A percentile compares a stretch with the other conserved stretches of the same genome.
phyloP scores from a whole-genome alignment of 2,888 invertebrate species.

The Balanococcus diminutus region DNA sequence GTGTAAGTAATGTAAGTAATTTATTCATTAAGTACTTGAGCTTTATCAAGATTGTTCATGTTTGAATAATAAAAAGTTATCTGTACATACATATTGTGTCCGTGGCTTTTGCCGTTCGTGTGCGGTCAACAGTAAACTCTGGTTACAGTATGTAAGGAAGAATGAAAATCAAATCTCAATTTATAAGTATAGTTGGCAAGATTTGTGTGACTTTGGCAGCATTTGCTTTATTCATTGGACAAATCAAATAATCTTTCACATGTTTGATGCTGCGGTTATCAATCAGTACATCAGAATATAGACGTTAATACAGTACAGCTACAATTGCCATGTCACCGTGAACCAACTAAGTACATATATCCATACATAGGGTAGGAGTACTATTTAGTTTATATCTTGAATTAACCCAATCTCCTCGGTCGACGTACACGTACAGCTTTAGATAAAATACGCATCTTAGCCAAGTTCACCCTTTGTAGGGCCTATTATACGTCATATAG shows the following conservation, averaged over 20 bases:
- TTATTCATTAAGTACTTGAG: too few species aligned
- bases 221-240: background rate
- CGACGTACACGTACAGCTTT: background rate
- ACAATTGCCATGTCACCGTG: background rate
- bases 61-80: too few species aligned
- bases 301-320: background rate
- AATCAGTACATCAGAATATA: background rate
- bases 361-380: background rate
- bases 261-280: background rate
- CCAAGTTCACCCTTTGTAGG: background rate
- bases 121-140: too few species aligned
- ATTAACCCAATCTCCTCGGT: background rate
- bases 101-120: too few species aligned
- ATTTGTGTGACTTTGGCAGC: background rate
- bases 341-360: background rate
- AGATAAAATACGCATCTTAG: background rate
- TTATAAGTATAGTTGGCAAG: background rate
- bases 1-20: too few species aligned
- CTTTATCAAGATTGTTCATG: too few species aligned
- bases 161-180: too few species aligned
- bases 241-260: background rate
- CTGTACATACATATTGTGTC: too few species aligned
- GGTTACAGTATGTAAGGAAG: too few species aligned
- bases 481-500: background rate
- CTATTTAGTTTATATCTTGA: constrained; percentile 24